phyloP scores from a whole-genome alignment of 2,113 vertebrate genomes.

The Trochalopteron elliotii region DNA sequence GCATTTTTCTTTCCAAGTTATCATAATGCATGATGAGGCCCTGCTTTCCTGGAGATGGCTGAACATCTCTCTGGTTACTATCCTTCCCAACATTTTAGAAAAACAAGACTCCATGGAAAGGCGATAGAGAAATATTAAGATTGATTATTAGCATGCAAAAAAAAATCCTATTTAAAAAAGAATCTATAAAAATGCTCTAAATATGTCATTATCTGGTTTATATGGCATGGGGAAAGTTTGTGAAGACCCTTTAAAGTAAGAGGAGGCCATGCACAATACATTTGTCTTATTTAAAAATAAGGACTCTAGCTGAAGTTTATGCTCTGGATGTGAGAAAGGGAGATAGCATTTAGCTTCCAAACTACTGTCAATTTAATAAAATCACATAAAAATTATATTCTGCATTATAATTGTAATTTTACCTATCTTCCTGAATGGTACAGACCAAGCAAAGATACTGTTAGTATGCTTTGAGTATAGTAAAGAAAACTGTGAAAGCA shows the following conservation, averaged over 20 bases:
- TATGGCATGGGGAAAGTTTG: background rate
- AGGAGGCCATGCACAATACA: background rate
- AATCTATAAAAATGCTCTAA: background rate
- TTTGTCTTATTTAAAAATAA: background rate
- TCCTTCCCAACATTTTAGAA: background rate
- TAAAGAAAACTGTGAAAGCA: background rate
- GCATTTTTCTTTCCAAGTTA: background rate
- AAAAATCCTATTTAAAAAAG: background rate
- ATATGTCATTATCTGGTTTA: background rate
- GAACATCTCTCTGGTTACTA: background rate
- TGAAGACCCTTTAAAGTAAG: background rate
- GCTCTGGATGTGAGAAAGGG: background rate
- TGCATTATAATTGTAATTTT: background rate
- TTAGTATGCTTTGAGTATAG: background rate
- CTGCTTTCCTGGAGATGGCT: background rate
- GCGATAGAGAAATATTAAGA: background rate
- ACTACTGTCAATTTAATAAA: background rate
- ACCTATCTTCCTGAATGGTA: background rate
- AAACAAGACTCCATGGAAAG: background rate
- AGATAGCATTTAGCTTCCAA: background rate
- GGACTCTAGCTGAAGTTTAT: background rate
- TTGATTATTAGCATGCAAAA: background rate
- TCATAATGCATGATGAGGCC: accelerated
- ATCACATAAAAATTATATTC: background rate
- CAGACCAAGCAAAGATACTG: background rate